These are phyloP conservation scores for Catharus bicknelli DNA, from an alignment of 2,113 vertebrate genomes.

Conservation along the genomic window DNA sequence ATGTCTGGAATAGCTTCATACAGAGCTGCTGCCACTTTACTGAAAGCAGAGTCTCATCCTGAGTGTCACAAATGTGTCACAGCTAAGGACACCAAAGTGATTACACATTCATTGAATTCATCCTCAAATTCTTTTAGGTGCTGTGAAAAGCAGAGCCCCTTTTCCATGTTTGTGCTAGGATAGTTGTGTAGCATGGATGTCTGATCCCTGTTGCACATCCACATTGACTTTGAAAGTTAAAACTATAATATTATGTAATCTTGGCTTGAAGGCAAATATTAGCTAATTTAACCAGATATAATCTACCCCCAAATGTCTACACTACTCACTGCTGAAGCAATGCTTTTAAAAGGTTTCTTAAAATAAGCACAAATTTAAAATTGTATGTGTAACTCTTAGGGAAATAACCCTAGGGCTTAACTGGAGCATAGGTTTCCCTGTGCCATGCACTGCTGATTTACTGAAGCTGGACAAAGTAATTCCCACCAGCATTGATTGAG, in stretches of 20 bases:
- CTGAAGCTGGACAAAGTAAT: slow-evolving; percentile 25
- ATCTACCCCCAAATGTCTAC: slow-evolving; percentile 36
- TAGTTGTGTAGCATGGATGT: not conserved
- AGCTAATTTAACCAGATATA: slow-evolving; percentile 25
- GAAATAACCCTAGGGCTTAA: not conserved
- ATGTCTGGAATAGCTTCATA: not conserved
- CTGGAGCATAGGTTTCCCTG: not conserved
- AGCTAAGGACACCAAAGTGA: not conserved
- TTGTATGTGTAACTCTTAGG: not conserved
- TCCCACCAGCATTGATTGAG: slow-evolving; percentile 57
- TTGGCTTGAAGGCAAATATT: slow-evolving; percentile 17
- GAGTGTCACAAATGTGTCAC: not conserved
- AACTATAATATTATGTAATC: slow-evolving; percentile 16
- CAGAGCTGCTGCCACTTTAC: not conserved
- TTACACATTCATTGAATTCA: not conserved
- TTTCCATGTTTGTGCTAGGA: not conserved
- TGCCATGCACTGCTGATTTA: not conserved
- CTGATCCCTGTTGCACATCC: not conserved
- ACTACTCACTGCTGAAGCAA: not conserved
- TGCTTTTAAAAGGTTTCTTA: slow-evolving; percentile 4
- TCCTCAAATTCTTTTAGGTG: not conserved
- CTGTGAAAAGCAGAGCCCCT: not conserved
- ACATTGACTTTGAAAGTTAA: slow-evolving; percentile 12
- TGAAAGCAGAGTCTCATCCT: not conserved
- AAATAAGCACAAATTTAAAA: slow-evolving; percentile 35